A percentile compares a stretch with the other conserved stretches of the same genome.
Conservation (phyloP, 2,888 invertebrate species). For the Strigamia crassipes region DNA sequence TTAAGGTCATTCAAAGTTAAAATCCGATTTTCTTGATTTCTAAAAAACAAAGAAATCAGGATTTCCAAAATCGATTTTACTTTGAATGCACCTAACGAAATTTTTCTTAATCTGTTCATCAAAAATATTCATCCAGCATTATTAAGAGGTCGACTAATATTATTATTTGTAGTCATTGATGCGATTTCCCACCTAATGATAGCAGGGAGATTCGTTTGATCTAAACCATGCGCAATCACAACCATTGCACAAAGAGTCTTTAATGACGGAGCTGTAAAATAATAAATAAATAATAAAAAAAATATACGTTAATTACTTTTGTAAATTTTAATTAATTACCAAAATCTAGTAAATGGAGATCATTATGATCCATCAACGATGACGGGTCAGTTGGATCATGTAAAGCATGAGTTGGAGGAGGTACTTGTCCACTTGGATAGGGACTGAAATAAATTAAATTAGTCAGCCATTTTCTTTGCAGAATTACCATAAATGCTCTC, state of each 20-base stretch:
- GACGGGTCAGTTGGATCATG: constrained; percentile 54
- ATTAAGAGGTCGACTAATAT: constrained; percentile 61
- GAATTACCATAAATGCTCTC: too few species aligned
- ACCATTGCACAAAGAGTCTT: constrained; percentile 73
- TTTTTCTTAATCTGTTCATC: background rate
- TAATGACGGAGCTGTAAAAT: constrained; percentile 66
- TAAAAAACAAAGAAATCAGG: too few species aligned
- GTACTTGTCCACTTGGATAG: constrained; percentile 44
- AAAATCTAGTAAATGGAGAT: constrained; percentile 80
- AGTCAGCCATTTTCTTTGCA: background rate
- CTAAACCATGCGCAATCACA: constrained; percentile 69
- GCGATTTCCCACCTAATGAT: constrained; percentile 70
- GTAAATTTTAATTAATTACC: constrained; percentile 56
- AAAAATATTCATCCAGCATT: constrained; percentile 44
- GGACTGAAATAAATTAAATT: constrained; percentile 45
- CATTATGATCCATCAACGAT: constrained; percentile 76
- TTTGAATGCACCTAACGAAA: too few species aligned
- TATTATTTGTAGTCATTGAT: constrained; percentile 73
- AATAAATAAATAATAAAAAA: too few species aligned
- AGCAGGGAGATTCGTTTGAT: constrained; percentile 68
- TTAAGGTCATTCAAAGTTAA: too few species aligned
- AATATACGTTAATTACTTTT: background rate
- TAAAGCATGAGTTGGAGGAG: background rate
- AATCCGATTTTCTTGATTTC: too few species aligned
- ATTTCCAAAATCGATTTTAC: too few species aligned